Base-by-base conservation (phyloP, 2,888 invertebrate genomes). In the Parnassius smintheus region DNA sequence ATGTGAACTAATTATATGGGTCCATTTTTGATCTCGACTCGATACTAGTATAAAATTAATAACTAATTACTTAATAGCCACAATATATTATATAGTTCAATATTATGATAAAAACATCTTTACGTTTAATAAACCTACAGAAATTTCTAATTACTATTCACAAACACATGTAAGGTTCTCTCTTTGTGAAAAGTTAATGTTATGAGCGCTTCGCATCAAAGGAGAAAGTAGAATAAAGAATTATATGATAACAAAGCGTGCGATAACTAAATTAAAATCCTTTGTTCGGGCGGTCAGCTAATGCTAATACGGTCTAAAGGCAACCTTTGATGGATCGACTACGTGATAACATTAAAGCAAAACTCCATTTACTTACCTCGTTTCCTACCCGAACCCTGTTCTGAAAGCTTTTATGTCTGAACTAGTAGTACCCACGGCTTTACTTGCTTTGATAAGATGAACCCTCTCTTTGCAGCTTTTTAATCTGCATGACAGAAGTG, bases 201-300 rank as follows among this genome's bases (percentile, higher is more conserved):
- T 78, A 77, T 77, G 76, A 78, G 75, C 68, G 67, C 57, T 68
- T 71, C 65, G 69, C 72, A 74, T 80, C 81, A 82, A 81, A 84
- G 80, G 77, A 78, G 74, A 77, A 76, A 72, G 78, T 73, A 73
- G 80, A 79, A 82, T 85, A 83, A 86, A 83, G 83, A 83, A 80
- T 82, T 76, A 77, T 69, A 72, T 68, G 69, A 75, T 81, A 83
- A 86, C 89, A 88, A 87, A 87, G 83, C 76, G 68, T 71, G 70
- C 78, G 82, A 83, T 86, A 85, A 85, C 80, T 80, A 82, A 84
- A 86, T 88, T 86, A 86, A 86, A 86, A 81, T 80, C 83, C 81
- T 85, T 90, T 89, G 86, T 89, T 75, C 70, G 68, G 72, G 68
- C 70, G 79, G 75, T 72, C 75, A 72, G 74, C 70, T 75, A 75